Base-by-base conservation (phyloP, 2,113 vertebrate species). In the Charadrius vociferus region DNA sequence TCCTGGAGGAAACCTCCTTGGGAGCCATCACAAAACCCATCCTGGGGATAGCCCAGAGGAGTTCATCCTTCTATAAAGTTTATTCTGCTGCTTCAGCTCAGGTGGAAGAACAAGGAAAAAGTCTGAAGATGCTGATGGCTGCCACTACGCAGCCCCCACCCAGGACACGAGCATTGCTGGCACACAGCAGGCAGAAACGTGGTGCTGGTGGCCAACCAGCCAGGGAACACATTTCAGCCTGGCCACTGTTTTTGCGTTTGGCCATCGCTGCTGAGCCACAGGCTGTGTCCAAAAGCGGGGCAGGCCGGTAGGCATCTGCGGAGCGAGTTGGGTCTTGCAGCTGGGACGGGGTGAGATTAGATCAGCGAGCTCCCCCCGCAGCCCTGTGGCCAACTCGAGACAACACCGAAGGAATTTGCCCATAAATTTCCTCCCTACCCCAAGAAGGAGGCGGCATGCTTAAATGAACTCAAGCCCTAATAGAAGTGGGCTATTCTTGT, bases 31-130 rank as follows among this genome's bases (percentile, higher is more conserved):
- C 62, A 85, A 22, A 12, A 66, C 80, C 59, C 61, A 89, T 65
- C 52, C 83, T 78, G 86, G 65, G 82, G 59, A 77, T 24, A 62
- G 96, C 77, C 86, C 80, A 72, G 88, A 85, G 74, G 84, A 88
- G 59, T 90, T 98, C 75, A 95, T 78, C 97, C 86, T 94, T 98
- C 97, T 92, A 98, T 86, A 36, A 81, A 91, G 95, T 97, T 97
- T 98, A 95, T 93, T 96, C 96, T 92, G 95, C 97, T 98, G 97
- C 96, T 98, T 81, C 91, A 68, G 41, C 87, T 92, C 94, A 93
- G 88, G 66, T 75, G 94, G 83, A 93, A 98, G 53, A 98, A 98
- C 85, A 98, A 98, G 78, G 58, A 49, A 79, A 71, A 84, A 91
- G 19, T 20, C 56, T 95, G 73, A 96, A 95, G 81, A 81, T 52